Conservation (phyloP, 1,140 invertebrate genomes). For the Coelopa frigida region DNA sequence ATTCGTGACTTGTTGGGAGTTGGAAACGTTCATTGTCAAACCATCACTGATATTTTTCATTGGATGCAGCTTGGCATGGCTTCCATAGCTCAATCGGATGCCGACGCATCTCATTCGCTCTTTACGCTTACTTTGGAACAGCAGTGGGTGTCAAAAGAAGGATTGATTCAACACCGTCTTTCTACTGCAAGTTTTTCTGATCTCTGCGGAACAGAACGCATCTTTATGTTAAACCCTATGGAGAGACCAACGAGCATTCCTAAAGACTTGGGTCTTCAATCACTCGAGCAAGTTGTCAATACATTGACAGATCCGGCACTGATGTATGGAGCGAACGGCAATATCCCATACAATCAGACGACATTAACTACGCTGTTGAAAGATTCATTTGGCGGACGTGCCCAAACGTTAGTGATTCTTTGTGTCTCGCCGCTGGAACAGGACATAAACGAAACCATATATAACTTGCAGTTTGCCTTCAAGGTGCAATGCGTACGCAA, state of each 20-base stretch:
- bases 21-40: constrained; percentile 50
- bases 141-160: constrained; percentile 53
- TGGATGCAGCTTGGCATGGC: constrained; percentile 48
- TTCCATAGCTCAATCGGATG: constrained; percentile 27
- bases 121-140: constrained; percentile 63
- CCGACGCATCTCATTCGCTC: constrained; percentile 47
- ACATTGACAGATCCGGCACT: constrained; percentile 52
- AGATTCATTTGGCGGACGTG: constrained; percentile 61
- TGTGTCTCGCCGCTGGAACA: constrained; percentile 56
- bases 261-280: constrained; percentile 49
- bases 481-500: constrained; percentile 57
- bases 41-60: constrained; percentile 50
- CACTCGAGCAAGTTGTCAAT: constrained; percentile 56
- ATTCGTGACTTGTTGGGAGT: constrained; percentile 50
- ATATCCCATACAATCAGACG: constrained; percentile 53
- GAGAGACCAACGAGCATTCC: constrained; percentile 45
- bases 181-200: constrained; percentile 65
- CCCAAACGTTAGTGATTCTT: constrained; percentile 58
- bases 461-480: constrained; percentile 54
- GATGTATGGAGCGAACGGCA: constrained; percentile 48
- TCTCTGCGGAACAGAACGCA: constrained; percentile 54
- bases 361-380: constrained; percentile 58
- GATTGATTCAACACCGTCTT: constrained; percentile 48
- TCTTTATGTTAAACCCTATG: constrained; percentile 38
- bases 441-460: constrained; percentile 55